Evolutionary conservation across 2,113 vertebrate genomes (phyloP), one percentile per base, ranked within the genome.

Genomic region (Esox niger): DNA sequence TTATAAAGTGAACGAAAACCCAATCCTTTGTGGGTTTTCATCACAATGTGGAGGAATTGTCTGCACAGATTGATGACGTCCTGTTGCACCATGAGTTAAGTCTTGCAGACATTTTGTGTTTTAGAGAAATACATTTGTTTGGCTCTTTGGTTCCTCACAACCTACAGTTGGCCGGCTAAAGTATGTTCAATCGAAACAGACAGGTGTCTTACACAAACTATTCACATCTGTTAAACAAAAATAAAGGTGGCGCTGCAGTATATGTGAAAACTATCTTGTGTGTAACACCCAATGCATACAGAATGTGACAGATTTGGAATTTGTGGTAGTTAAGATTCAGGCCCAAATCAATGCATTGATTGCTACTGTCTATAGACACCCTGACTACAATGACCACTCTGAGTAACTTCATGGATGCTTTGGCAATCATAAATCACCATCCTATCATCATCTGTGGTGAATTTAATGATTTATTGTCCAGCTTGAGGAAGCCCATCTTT

Each of bases 141-240:
- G 21, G 33, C 13, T 62, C 10, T 43, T 21, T 43, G 30, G 31
- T 62, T 62, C 31, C 78, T 38, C 38, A 69, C 2, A 25, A 31
- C 65, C 49, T 70, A 10, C 58, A 73, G 9, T 21, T 81, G 47
- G 62, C 72, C 9, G 74, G 69, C 30, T 74, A 75, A 52, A 74
- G 7, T 2, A 70, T 81, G 74, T 81, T 69, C 17, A 68, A 62
- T 11, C 23, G 66, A 3, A 83, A 80, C 62, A 74, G 76, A 69
- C 62, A 76, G 5, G 30, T 61, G 0, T 78, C 71, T 4, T 73
- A 73, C 43, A 69, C 35, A 43, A 77, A 60, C 70, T 31, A 43
- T 35, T 3, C 62, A 23, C 54, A 77, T n/a, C 33, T 77, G n/a
- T 38, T 66, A 30, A 55, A 29, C 6, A 56, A 26, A 64, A 49